These are phyloP conservation scores for Acrossocheilus fasciatus DNA, from an alignment of 2,797 vertebrate species.

Conservation along the genomic window DNA sequence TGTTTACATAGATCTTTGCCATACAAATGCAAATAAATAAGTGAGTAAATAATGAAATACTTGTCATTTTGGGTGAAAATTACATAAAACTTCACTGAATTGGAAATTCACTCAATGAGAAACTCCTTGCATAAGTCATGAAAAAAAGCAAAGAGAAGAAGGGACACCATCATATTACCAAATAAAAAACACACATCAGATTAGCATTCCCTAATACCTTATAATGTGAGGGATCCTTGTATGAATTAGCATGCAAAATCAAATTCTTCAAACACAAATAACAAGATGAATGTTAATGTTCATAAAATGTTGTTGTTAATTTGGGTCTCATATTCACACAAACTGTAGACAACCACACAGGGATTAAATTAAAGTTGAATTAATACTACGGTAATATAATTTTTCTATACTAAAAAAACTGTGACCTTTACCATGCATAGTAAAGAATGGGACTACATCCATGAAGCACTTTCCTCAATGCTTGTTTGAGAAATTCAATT, in stretches of 20 bases:
- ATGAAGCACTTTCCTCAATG: conserved; percentile 58
- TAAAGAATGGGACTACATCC: conserved; percentile 52
- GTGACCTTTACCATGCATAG: conserved; percentile 20
- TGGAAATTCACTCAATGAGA: neutral
- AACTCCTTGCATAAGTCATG: neutral
- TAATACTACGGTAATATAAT: neutral
- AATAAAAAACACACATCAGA: conserved; percentile 41
- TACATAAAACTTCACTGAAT: neutral
- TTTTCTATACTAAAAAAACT: neutral
- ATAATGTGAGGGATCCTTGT: conserved; percentile 84
- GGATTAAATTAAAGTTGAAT: neutral
- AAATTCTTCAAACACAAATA: conserved; percentile 87
- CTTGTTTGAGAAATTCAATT: neutral
- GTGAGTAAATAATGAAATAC: neutral
- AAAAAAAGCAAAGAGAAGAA: conserved; percentile 12
- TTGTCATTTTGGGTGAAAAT: neutral
- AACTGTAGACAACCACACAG: conserved; percentile 6
- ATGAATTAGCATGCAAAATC: conserved; percentile 86
- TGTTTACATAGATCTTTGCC: neutral
- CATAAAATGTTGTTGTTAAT: conserved; percentile 2
- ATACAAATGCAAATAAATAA: neutral
- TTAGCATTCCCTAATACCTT: conserved; percentile 78
- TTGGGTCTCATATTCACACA: neutral
- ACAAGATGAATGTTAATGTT: conserved; percentile 52
- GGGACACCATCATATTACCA: neutral